phyloP scores from a whole-genome alignment of 1,140 invertebrate species.

The Acromyrmex charruanus region DNA sequence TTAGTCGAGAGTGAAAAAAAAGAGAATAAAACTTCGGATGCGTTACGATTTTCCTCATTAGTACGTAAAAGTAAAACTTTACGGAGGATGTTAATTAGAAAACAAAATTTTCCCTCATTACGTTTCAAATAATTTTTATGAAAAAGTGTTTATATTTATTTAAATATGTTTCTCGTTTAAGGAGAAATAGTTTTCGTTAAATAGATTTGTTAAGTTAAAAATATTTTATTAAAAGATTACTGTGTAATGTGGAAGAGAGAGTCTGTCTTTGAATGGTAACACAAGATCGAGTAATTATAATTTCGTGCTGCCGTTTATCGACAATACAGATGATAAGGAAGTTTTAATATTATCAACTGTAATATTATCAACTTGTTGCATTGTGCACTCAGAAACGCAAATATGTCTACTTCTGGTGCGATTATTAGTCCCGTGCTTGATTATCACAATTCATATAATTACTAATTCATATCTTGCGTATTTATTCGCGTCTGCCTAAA shows the following conservation, averaged over 20 bases:
- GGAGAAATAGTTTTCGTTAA: not conserved
- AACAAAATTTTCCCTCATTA: not conserved
- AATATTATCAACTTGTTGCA: not conserved
- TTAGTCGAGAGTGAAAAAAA: not conserved
- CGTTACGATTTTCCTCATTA: slow-evolving; percentile 10
- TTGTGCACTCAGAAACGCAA: slow-evolving; percentile 21
- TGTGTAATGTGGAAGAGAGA: not conserved
- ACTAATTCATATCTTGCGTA: not conserved
- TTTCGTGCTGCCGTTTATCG: slow-evolving; percentile 10
- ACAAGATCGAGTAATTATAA: slow-evolving; percentile 34
- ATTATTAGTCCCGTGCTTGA: slow-evolving; percentile 2
- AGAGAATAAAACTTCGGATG: not conserved
- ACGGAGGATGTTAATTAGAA: not conserved
- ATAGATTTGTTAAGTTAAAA: not conserved
- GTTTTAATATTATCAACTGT: not conserved
- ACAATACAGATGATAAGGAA: not conserved
- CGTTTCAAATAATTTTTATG: not conserved
- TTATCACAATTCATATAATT: not conserved
- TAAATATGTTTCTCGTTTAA: not conserved
- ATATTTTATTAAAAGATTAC: not conserved
- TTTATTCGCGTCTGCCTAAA: too few relatives aligned
- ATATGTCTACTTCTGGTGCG: not conserved
- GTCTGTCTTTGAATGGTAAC: not conserved
- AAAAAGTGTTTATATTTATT: not conserved
- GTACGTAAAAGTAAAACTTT: too few relatives aligned